Conservation (phyloP, 2,888 invertebrate genomes). For the Ceramica pisi region DNA sequence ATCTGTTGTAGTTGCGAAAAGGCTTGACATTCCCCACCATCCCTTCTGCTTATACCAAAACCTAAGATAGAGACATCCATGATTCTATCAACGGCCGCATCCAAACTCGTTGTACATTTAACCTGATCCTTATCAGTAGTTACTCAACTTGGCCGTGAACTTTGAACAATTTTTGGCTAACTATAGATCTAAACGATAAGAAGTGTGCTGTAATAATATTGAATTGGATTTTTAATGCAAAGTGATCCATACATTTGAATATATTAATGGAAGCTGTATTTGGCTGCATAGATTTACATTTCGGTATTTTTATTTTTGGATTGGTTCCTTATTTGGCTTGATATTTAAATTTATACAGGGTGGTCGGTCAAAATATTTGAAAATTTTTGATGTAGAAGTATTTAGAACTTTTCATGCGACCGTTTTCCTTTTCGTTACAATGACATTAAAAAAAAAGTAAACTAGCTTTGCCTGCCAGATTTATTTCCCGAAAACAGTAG, state of each 20-base stretch:
- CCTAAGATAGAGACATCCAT: not conserved
- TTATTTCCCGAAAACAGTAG: no score
- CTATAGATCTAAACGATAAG: slow-evolving; percentile 58
- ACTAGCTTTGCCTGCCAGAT: no score
- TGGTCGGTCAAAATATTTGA: not conserved
- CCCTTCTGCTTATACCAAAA: slow-evolving; percentile 2
- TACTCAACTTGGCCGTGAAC: slow-evolving; percentile 57
- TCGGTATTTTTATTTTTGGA: slow-evolving; percentile 25
- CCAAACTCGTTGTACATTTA: slow-evolving; percentile 49
- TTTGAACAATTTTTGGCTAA: slow-evolving; percentile 54
- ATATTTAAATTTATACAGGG: slow-evolving; percentile 7
- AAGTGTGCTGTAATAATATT: slow-evolving; percentile 54
- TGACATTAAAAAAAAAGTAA: no score
- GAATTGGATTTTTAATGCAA: slow-evolving; percentile 60
- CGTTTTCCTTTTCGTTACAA: no score
- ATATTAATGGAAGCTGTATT: slow-evolving; percentile 43
- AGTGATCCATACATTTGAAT: slow-evolving; percentile 60
- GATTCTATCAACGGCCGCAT: slow-evolving; percentile 30
- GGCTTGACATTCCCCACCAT: not conserved
- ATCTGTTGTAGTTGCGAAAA: not conserved
- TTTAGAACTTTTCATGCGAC: no score
- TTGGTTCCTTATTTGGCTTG: slow-evolving; percentile 8
- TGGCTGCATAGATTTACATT: slow-evolving; percentile 47
- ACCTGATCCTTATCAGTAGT: slow-evolving; percentile 51
- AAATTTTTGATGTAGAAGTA: no score